Evolutionary conservation across 2,797 vertebrate species (phyloP).

Genomic region (Acrossocheilus wenchowensis): DNA sequence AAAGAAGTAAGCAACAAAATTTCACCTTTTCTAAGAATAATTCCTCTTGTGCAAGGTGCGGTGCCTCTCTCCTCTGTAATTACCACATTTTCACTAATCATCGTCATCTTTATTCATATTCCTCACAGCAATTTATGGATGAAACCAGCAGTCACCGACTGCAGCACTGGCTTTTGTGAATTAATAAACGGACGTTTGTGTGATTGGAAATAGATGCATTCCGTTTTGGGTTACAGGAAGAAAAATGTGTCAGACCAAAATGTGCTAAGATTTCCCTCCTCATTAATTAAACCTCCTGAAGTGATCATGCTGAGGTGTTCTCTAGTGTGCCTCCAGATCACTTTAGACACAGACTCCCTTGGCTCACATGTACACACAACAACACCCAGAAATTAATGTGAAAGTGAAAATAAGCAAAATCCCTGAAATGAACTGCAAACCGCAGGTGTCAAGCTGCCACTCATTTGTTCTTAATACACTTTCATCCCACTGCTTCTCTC

Average conservation of each 20-base stretch:
- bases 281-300: slow-evolving; percentile 48
- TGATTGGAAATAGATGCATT: slow-evolving; percentile 42
- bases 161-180: slow-evolving; percentile 17
- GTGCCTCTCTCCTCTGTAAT: slow-evolving; percentile 22
- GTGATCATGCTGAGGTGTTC: slow-evolving; percentile 37
- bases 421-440: not conserved
- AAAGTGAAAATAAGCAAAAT: slow-evolving; percentile 23
- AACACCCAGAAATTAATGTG: slow-evolving; percentile 19
- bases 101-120: slow-evolving; percentile 45
- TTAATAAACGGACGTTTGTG: not conserved
- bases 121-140: slow-evolving; percentile 27
- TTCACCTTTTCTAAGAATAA: not conserved
- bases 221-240: slow-evolving; percentile 20
- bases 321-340: not conserved
- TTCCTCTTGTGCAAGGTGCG: not conserved
- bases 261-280: slow-evolving; percentile 38
- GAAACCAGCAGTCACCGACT: slow-evolving; percentile 20
- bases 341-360: not conserved
- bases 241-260: slow-evolving; percentile 43
- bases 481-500: slow-evolving; percentile 23
- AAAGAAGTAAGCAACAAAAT: not conserved
- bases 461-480: not conserved
- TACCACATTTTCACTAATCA: slow-evolving; percentile 44
- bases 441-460: slow-evolving; percentile 10
- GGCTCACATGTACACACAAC: slow-evolving; percentile 16